A percentile compares a stretch with the other conserved stretches of the same genome.
These are phyloP conservation scores for Limonius californicus DNA, from an alignment of 1,140 invertebrate species.

Conservation along the genomic window DNA sequence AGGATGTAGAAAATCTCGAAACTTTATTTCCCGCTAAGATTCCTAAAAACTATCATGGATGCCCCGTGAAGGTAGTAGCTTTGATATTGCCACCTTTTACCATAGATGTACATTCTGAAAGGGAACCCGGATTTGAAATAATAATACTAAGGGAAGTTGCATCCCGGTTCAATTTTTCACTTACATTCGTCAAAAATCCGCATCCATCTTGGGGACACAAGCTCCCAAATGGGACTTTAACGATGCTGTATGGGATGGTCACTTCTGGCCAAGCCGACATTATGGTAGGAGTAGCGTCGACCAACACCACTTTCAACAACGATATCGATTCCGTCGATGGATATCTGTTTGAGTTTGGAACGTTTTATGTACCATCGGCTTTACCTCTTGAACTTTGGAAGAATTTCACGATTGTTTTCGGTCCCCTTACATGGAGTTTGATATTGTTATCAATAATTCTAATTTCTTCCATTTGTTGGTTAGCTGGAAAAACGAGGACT, in stretches of 20 bases:
- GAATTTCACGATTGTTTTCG: conserved; percentile 20
- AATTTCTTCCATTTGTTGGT: neutral
- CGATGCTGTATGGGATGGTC: neutral
- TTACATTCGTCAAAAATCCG: neutral
- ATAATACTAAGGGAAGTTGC: neutral
- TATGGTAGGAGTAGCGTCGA: neutral
- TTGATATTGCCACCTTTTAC: neutral
- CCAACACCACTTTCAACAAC: neutral
- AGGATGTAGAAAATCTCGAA: too few species aligned
- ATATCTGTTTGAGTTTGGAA: neutral
- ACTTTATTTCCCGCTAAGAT: too few species aligned
- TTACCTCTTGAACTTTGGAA: conserved; percentile 6
- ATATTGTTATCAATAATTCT: neutral
- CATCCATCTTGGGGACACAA: neutral
- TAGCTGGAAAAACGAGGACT: neutral
- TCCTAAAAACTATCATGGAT: neutral
- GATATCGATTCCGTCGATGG: conserved; percentile 14
- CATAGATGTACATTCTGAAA: neutral
- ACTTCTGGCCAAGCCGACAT: neutral
- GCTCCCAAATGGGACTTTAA: neutral
- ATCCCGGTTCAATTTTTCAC: neutral
- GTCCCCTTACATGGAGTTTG: neutral
- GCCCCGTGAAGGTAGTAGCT: neutral
- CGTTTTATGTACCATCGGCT: conserved; percentile 18
- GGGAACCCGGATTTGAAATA: neutral